Base-by-base conservation (phyloP, 2,113 vertebrate species). In the Rhea americana region DNA sequence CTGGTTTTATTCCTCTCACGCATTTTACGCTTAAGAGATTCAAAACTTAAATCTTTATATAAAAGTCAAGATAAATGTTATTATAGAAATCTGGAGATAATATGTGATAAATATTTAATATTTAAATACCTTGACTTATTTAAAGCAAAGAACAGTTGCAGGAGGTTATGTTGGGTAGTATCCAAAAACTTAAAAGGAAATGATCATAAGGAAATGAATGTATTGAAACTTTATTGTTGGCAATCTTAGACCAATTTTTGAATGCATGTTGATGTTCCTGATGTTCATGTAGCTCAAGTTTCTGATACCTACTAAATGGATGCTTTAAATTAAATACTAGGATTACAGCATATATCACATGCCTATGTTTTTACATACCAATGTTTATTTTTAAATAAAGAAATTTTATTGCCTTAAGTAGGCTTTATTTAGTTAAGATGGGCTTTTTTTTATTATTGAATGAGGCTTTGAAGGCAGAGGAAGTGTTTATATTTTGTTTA, bases 391-490 rank as follows among this genome's bases (percentile, higher is more conserved):
- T 32, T 58, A 32, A 58, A 58, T 58, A 58, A 32, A 62, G 22
- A 80, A 85, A 73, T 45, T 65, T 51, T 47, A 35, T 68, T 82
- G 48, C 68, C 37, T 48, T 55, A 48, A 62, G 17, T 65, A 85
- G 72, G 14, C 16, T 59, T 50, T 53, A 0, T 82, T 70, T 88
- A 84, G 26, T 13, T 63, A 41, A 76, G 58, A 43, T 61, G 45
- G 41, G 59, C 7, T 2, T 32, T 45, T 45, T 45, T 45, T 45
- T 45, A 15, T 45, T 65, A 47, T 71, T 88, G 91, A 94, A 45
- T 84, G 59, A 47, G 74, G 66, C 66, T 91, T 85, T 85, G 48
- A 62, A 93, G 91, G 83, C 80, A 88, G 68, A 61, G 89, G 78
- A 91, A 74, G 85, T 35, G 35, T 86, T 88, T 90, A 70, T 81